Conservation (phyloP, 2,797 vertebrate genomes). For the Pipistrellus pipistrellus region DNA sequence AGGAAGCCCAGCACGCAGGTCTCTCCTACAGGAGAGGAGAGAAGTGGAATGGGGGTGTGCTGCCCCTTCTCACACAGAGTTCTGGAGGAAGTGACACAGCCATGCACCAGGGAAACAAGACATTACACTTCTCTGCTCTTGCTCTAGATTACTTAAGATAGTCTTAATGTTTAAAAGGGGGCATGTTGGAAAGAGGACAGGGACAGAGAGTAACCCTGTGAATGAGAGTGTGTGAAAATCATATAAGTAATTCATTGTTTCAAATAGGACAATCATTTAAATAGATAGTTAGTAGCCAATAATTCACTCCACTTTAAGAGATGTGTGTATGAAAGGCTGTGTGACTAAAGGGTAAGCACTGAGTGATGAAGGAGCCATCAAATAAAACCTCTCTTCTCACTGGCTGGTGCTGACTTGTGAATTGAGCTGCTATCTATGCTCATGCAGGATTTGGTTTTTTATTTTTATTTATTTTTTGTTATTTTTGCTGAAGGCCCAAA, state of each 20-base stretch:
- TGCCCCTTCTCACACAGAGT: neutral
- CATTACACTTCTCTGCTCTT: neutral
- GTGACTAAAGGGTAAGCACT: neutral
- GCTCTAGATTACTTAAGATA: neutral
- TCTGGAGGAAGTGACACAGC: neutral
- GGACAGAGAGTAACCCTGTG: neutral
- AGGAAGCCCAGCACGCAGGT: neutral
- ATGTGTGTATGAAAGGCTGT: neutral
- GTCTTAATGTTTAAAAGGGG: neutral
- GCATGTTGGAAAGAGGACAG: neutral
- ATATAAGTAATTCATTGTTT: neutral
- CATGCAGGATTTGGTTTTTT: conserved; percentile 16
- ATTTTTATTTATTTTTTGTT: neutral
- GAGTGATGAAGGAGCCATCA: neutral
- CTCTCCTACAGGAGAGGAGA: neutral
- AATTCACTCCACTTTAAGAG: conserved; percentile 15
- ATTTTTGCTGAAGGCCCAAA: conserved; percentile 19
- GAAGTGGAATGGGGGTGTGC: neutral
- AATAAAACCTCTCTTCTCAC: conserved; percentile 1
- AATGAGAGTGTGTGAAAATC: neutral
- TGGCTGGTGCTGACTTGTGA: neutral
- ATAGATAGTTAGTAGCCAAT: neutral
- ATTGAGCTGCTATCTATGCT: neutral
- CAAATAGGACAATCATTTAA: neutral
- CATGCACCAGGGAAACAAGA: neutral